Conservation (phyloP, 2,888 invertebrate genomes). For the Eilema caniola region DNA sequence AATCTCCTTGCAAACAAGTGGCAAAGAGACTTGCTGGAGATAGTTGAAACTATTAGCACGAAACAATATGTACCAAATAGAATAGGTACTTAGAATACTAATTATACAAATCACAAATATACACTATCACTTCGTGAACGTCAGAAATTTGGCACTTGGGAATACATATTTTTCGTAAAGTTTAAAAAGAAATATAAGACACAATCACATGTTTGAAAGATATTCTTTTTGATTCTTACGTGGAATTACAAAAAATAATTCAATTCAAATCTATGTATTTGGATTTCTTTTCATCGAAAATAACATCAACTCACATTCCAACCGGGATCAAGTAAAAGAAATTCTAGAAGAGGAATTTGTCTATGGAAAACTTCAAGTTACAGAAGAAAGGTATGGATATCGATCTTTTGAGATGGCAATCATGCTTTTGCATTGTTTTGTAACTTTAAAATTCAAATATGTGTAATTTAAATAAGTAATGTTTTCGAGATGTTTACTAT, state of each 20-base stretch:
- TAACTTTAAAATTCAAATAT: too few species aligned
- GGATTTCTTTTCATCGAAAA: conserved; percentile 76
- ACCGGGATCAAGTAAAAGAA: conserved; percentile 84
- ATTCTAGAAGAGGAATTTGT: conserved; percentile 59
- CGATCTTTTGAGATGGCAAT: conserved; percentile 20
- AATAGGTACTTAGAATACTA: conserved; percentile 28
- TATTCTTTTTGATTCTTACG: conserved; percentile 55
- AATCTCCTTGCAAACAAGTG: conserved; percentile 60
- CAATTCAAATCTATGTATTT: conserved; percentile 63
- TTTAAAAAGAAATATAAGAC: conserved; percentile 68
- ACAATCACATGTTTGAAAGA: conserved; percentile 66
- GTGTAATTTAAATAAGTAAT: too few species aligned
- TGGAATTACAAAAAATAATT: conserved; percentile 52
- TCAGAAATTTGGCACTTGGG: conserved; percentile 62
- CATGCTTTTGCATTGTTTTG: too few species aligned
- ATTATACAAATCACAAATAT: conserved; percentile 37
- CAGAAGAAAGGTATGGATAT: conserved; percentile 10
- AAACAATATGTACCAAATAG: not conserved
- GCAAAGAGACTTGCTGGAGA: conserved; percentile 21
- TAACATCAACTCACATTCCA: conserved; percentile 82
- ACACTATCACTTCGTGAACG: conserved; percentile 68
- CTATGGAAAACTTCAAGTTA: conserved; percentile 51
- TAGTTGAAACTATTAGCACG: not conserved
- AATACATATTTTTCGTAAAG: conserved; percentile 46
- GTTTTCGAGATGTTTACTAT: too few species aligned